These are phyloP conservation scores for Mantis religiosa DNA, from an alignment of 2,888 invertebrate species.

Conservation along the genomic window DNA sequence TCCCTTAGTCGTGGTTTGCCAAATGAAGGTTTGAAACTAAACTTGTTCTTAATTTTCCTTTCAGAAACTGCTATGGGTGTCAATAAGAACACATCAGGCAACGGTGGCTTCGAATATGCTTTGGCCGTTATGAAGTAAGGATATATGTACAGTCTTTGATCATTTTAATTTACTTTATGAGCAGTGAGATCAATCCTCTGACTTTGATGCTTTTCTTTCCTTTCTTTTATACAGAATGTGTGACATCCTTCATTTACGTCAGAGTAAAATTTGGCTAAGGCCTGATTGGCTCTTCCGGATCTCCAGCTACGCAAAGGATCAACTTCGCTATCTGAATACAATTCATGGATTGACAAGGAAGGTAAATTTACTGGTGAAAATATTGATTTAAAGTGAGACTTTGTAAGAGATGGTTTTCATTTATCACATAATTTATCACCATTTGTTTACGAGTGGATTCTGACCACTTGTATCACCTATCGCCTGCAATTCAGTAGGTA, in stretches of 20 bases:
- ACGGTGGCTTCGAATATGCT: conserved; percentile 78
- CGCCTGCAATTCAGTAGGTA: too few relatives aligned
- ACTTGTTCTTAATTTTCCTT: conserved; percentile 30
- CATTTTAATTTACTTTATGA: too few relatives aligned
- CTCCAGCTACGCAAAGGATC: conserved; percentile 68
- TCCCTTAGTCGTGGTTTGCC: too few relatives aligned
- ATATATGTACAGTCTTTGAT: too few relatives aligned
- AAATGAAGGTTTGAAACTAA: too few relatives aligned
- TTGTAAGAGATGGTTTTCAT: too few relatives aligned
- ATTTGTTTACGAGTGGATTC: too few relatives aligned
- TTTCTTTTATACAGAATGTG: conserved; percentile 58
- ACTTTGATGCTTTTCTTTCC: too few relatives aligned
- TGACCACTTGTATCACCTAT: too few relatives aligned
- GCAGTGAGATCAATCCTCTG: too few relatives aligned
- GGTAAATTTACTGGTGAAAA: neutral
- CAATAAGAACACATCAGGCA: conserved; percentile 67
- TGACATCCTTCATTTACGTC: conserved; percentile 76
- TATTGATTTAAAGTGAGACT: too few relatives aligned
- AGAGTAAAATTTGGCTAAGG: conserved; percentile 73
- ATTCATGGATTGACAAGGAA: conserved; percentile 76
- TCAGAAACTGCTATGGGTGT: conserved; percentile 86
- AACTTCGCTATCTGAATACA: conserved; percentile 67
- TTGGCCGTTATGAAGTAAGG: conserved; percentile 78
- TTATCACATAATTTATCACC: too few relatives aligned
- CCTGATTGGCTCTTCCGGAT: conserved; percentile 74